These are phyloP conservation scores for Zosterops hypoxanthus DNA, from an alignment of 2,113 vertebrate species.

Conservation along the genomic window DNA sequence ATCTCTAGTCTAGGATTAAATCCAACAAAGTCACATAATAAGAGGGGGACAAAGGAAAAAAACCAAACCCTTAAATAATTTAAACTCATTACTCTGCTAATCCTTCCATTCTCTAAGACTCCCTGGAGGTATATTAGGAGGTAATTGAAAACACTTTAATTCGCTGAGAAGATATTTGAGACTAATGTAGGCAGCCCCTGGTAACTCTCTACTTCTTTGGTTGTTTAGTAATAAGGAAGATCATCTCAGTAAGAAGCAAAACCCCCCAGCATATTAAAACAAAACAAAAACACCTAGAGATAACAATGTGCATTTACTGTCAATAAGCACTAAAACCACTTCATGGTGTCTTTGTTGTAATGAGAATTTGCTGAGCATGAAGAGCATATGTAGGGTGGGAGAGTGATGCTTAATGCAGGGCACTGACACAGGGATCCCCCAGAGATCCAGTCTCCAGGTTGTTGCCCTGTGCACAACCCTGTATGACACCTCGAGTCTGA, in stretches of 20 bases:
- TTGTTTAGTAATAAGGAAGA: constrained; percentile 40
- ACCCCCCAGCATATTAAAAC: neutral
- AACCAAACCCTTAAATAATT: constrained; percentile 65
- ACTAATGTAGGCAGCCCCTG: constrained; percentile 16
- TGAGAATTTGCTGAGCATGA: neutral
- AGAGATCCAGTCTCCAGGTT: neutral
- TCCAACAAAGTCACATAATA: constrained; percentile 51
- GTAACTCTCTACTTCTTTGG: neutral
- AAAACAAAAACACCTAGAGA: neutral
- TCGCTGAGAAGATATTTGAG: constrained; percentile 66
- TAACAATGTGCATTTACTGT: neutral
- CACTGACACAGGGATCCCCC: neutral
- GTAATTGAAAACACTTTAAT: constrained; percentile 77
- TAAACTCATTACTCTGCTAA: constrained; percentile 79
- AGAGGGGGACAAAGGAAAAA: neutral
- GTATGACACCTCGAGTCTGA: neutral
- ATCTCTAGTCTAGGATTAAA: constrained; percentile 66
- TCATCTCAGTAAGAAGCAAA: neutral
- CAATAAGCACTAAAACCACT: neutral
- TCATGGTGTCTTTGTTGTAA: neutral
- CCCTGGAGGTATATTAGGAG: constrained; percentile 75
- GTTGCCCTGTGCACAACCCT: neutral
- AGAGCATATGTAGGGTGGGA: neutral
- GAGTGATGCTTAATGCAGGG: neutral
- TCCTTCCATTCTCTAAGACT: constrained; percentile 67